A percentile compares a stretch with the other conserved stretches of the same genome.
These are phyloP conservation scores for Pedionomus torquatus DNA, from an alignment of 2,113 vertebrate species.

Conservation along the genomic window DNA sequence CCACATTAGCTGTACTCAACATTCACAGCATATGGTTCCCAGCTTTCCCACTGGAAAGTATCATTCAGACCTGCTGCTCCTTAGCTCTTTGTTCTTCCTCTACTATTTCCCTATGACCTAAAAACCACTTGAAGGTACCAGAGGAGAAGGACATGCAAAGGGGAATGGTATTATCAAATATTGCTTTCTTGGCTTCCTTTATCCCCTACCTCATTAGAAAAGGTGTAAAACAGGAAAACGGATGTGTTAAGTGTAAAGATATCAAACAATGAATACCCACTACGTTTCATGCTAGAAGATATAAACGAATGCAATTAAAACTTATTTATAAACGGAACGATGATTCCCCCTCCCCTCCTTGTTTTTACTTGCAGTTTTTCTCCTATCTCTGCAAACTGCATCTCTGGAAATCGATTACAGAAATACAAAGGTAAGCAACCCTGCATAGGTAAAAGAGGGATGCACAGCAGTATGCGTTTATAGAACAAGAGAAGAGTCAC, in stretches of 20 bases:
- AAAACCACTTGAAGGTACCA: not conserved
- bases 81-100: not conserved
- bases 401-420: not conserved
- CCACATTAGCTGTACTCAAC: conserved; percentile 18
- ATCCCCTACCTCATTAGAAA: fast-evolving
- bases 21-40: conserved; percentile 7
- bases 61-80: not conserved
- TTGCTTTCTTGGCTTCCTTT: not conserved
- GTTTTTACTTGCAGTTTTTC: not conserved
- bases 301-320: not conserved
- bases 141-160: not conserved
- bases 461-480: not conserved
- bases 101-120: not conserved
- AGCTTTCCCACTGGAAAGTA: conserved; percentile 16
- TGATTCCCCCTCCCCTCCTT: not conserved
- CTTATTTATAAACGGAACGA: not conserved
- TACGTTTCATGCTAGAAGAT: not conserved
- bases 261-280: not conserved
- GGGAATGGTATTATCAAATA: not conserved
- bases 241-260: not conserved
- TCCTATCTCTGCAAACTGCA: not conserved
- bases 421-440: not conserved
- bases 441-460: not conserved
- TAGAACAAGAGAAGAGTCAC: not conserved
- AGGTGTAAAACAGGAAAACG: not conserved